Evolutionary conservation across 2,888 invertebrate species (phyloP).

Genomic region (Plebejus argus): DNA sequence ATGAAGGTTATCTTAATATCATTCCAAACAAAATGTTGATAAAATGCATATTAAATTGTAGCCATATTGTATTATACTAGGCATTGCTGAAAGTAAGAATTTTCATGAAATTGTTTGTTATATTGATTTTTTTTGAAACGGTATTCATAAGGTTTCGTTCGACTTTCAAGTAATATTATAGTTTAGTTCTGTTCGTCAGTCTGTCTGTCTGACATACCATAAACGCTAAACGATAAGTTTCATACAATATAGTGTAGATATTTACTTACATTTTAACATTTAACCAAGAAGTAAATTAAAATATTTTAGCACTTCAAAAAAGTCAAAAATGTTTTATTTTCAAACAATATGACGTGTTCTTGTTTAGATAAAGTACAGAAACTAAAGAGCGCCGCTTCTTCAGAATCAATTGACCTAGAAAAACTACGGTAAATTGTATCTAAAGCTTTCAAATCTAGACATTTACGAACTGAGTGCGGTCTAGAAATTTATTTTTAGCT

Average conservation of each 20-base stretch:
- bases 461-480: not conserved
- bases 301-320: not conserved
- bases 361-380: not conserved
- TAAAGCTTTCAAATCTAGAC: not conserved
- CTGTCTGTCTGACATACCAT: no score
- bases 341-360: not conserved
- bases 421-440: not conserved
- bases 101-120: not conserved
- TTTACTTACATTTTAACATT: no score
- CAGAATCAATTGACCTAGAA: constrained; percentile 8
- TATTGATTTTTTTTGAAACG: no score
- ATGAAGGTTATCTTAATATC: constrained; percentile 13
- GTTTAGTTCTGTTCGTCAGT: no score
- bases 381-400: not conserved
- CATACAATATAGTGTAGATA: no score
- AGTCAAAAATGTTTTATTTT: not conserved
- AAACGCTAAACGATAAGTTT: no score
- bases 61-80: not conserved
- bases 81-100: no score
- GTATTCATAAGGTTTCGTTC: no score
- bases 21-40: constrained; percentile 2
- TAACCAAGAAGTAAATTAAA: not conserved
- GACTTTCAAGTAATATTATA: no score
- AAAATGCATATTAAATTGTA: constrained; percentile 16
- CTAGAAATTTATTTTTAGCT: not conserved